Base-by-base conservation (phyloP, 92 coral and sea anemone genomes). In the Umimayanthus chanpuru region DNA sequence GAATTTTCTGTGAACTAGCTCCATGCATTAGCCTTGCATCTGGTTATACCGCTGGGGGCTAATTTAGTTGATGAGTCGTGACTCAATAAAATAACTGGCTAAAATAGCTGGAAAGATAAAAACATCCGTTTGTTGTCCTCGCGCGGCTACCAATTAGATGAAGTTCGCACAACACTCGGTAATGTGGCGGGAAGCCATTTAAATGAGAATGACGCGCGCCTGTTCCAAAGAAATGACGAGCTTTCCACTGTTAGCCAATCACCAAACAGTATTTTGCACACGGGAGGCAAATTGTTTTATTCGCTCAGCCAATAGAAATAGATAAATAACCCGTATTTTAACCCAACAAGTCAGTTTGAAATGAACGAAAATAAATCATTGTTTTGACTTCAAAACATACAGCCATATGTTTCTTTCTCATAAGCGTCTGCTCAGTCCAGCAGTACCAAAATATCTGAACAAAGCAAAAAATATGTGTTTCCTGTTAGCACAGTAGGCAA, bases 171-270 rank as follows among this genome's bases (percentile, higher is more conserved):
- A 70, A 43, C 55, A 76, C 81, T 76, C 88, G 26, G 25, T 5
- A 89, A 89, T 92, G 73, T 76, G 85, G 90, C 85, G 90, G 86
- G 92, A 89, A 89, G 86, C 92, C 90, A 92, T 92, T 80, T 80
- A 87, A 53, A 89, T 89, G 90, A 80, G 81, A 26, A 41, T 10
- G 26, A 6, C 74, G 39, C 16, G 23, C 29, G 55, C 43, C 10
- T 65, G 75, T 81, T 29, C 68, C 66, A 44, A 38, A 82, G 9
- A 49, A 32, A 39, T 71, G 65, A 43, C 65, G 78, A 28, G 6
- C 36, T 6, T 40, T n/a, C 6, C 20, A 47, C 39, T 40, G 76
- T 44, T 50, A 9, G 39, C 87, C 87, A 83, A 83, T 83, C 68
- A 28, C 77, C 16, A 18, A 55, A n/a, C 43, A 70, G 32, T 43